These are phyloP conservation scores for Macquaria australasica DNA, from an alignment of 2,113 vertebrate species.

Conservation along the genomic window DNA sequence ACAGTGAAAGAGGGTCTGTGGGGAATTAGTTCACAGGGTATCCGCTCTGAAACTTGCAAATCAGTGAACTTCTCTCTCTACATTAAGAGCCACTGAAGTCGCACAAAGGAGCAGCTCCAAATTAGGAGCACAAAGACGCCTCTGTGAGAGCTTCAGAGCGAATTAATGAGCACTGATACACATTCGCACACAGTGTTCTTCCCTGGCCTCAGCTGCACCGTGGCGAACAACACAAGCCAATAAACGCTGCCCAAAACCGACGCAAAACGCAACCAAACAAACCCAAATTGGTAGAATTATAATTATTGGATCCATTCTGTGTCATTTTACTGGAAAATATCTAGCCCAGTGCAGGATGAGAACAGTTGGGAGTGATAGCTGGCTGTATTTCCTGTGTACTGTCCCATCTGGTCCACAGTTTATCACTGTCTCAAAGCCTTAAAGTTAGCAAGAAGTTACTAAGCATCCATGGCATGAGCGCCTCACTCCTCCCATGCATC, in stretches of 20 bases:
- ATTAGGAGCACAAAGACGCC: slow-evolving; percentile 83
- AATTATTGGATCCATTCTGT: neutral
- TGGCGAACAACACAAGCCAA: slow-evolving; percentile 40
- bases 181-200: slow-evolving; percentile 76
- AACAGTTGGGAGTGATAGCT: slow-evolving; percentile 9
- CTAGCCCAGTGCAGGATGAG: neutral
- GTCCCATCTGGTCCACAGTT: slow-evolving; percentile 61
- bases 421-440: slow-evolving; percentile 42
- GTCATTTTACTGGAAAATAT: neutral
- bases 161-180: slow-evolving; percentile 83
- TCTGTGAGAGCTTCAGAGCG: slow-evolving; percentile 79
- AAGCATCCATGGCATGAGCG: slow-evolving; percentile 42
- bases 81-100: slow-evolving; percentile 78
- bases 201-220: slow-evolving; percentile 57
- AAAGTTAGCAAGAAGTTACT: slow-evolving; percentile 57
- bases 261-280: neutral
- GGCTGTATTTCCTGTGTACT: neutral
- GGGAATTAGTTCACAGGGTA: slow-evolving; percentile 72
- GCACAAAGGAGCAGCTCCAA: slow-evolving; percentile 81
- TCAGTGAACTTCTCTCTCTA: slow-evolving; percentile 74
- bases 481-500: slow-evolving; percentile 26
- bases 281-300: neutral
- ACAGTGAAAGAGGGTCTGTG: slow-evolving; percentile 64
- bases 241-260: slow-evolving; percentile 14
- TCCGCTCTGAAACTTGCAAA: slow-evolving; percentile 70